Evolutionary conservation across 1,140 invertebrate genomes (phyloP), one percentile per base, ranked within the genome.

Genomic region (Orussus abietinus): DNA sequence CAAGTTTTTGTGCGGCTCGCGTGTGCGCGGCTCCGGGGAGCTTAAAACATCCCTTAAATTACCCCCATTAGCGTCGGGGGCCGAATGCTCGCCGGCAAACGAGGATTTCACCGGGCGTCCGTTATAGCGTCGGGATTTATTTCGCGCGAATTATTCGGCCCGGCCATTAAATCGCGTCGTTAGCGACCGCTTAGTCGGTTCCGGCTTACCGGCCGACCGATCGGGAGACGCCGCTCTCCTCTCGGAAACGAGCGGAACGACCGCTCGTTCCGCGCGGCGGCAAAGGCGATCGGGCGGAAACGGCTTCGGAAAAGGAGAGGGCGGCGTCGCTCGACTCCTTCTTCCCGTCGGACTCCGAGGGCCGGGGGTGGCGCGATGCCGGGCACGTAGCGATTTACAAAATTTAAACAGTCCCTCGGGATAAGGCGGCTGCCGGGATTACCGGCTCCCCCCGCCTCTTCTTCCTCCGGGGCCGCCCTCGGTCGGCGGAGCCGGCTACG

Each of bases 391-490:
- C 66, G 58, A 73, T 73, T 70, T 62, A 58, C 62, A 62, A 59
- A 70, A 72, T 72, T 73, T 73, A 73, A 73, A 71, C 62, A 70
- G 66, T 59, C 62, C 53, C 55, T 29, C 12, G 51, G 66, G 65
- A 63, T 67, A 69, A 66, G 64, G 56, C 55, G 42, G 38, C 55
- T 38, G 46, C 54, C 41, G 42, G 64, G 66, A 69, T 69, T 69
- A 71, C 48, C 47, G 49, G 53, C 49, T 49, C 47, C 44, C 44
- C 38, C 37, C 48, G 38, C 52, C 54, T 19, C 38, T 40, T 55
- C 40, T 45, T 33, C 48, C 50, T 47, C 34, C 49, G 29, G 43
- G 46, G 40, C 38, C 22, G n/a, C 6, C 22, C 22, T n/a, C 22
- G 22, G 6, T 25, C 7, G 7, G 31, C 10, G 12, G 7, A 10